These are phyloP conservation scores for Centropus bengalensis DNA, from an alignment of 2,113 vertebrate genomes.

Conservation along the genomic window DNA sequence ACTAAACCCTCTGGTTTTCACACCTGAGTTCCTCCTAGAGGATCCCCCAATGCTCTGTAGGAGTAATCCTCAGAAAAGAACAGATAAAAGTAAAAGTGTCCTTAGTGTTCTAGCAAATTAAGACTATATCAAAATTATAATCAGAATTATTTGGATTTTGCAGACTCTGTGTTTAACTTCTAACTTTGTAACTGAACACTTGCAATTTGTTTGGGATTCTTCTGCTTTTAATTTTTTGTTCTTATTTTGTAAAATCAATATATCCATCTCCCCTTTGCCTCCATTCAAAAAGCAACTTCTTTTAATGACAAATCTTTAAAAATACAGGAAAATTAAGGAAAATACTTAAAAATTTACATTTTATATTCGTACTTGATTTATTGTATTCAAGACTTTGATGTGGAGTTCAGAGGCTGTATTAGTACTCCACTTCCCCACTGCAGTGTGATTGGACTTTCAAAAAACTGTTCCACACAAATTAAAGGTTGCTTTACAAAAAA, in stretches of 20 bases:
- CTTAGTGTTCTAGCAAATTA: background rate
- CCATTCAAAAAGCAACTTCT: background rate
- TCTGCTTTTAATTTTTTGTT: background rate
- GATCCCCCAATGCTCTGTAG: background rate
- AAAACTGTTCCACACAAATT: constrained; percentile 21
- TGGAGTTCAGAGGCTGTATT: constrained; percentile 11
- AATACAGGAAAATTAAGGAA: background rate
- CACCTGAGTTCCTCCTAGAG: background rate
- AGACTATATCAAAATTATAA: constrained; percentile 2
- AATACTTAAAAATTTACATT: background rate
- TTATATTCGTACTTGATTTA: constrained; percentile 29
- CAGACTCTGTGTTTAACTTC: background rate
- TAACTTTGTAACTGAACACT: background rate
- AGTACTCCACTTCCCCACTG: background rate
- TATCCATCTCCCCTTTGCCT: background rate
- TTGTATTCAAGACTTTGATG: constrained; percentile 6
- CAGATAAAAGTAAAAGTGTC: background rate
- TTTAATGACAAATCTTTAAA: constrained; percentile 7
- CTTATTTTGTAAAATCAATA: background rate
- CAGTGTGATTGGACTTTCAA: constrained; percentile 39
- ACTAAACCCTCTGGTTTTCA: background rate
- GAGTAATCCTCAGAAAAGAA: background rate
- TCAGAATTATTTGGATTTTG: background rate
- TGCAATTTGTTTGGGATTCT: background rate
- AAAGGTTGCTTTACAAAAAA: constrained; percentile 9